Evolutionary conservation across 2,113 vertebrate genomes (phyloP), one percentile per base, ranked within the genome.

Genomic region (Recurvirostra avosetta): DNA sequence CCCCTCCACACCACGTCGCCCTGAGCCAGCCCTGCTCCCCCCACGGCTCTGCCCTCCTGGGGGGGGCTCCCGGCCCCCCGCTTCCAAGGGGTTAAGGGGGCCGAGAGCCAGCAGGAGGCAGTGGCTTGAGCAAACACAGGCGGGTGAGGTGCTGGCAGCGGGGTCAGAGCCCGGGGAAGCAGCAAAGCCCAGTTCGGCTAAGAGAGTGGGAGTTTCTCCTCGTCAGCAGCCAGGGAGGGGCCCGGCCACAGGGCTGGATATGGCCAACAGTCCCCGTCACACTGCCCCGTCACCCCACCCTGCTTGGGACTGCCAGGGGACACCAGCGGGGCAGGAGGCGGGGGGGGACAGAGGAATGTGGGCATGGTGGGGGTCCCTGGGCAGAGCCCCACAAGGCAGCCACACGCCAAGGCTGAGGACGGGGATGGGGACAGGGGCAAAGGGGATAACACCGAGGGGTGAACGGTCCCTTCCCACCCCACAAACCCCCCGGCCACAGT

Each of bases 261-360:
- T 0, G 41, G 79, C 67, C 5, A 0, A 9, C 0, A 2, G 66
- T n/a, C 59, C 82, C 50, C 2, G 2, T 18, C 1, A 1, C 3
- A 1, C 47, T 3, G 3, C 56, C 41, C 43, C 0, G 0, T 36
- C 85, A 41, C 50, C 82, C 22, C 36, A 17, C 19, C 47, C 74
- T 5, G 0, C 32, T 16, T 5, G 4, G 63, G 18, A 30, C 92
- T 73, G 75, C 58, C 67, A 12, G n/a, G 41, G 68, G 65, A 67
- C 72, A 40, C 27, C 45, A 5, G 38, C 1, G 50, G 23, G 61
- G 66, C 0, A 8, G 36, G 36, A 38, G 5, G 21, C 4, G 17
- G 5, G 23, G 65, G 29, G 30, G 29, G 8, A 38, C 11, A 8
- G 71, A 21, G 43, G 58, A 68, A 41, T 4, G 2, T 8, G 10